These are phyloP conservation scores for Caenorhabditis panamensis DNA, from an alignment of 2,888 invertebrate genomes.

Conservation along the genomic window DNA sequence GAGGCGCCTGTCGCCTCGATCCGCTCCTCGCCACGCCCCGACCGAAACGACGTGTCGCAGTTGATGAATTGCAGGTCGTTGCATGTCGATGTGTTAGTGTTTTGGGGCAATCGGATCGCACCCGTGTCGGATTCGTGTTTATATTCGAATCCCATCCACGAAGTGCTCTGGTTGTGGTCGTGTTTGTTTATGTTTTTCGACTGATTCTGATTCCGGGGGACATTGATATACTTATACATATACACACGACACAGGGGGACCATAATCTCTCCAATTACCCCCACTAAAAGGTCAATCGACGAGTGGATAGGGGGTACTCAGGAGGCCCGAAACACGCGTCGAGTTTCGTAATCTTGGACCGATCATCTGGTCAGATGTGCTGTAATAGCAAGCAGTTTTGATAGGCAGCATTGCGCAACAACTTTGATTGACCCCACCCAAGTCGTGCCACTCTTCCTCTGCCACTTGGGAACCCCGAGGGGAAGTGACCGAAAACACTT, in stretches of 20 bases:
- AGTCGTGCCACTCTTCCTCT: constrained; percentile 31
- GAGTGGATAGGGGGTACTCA: background rate
- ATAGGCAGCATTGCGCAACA: constrained; percentile 62
- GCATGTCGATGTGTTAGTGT: constrained; percentile 32
- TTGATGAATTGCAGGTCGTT: constrained; percentile 60
- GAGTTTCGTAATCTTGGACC: constrained; percentile 44
- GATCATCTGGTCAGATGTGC: constrained; percentile 53
- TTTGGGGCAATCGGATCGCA: constrained; percentile 29
- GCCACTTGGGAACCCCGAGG: background rate
- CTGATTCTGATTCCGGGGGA: background rate
- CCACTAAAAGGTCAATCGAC: constrained; percentile 25
- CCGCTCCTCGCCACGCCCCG: constrained; percentile 21
- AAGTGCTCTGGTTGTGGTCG: constrained; percentile 10
- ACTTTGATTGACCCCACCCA: constrained; percentile 52
- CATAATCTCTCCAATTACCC: constrained; percentile 42
- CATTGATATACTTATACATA: constrained; percentile 15
- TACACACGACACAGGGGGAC: constrained; percentile 15
- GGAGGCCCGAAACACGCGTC: constrained; percentile 52
- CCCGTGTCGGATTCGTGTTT: constrained; percentile 26
- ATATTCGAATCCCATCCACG: no score
- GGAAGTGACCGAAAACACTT: constrained; percentile 47
- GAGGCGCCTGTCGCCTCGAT: constrained; percentile 32
- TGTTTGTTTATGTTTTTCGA: constrained; percentile 26
- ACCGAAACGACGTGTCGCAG: constrained; percentile 56
- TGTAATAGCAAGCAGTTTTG: constrained; percentile 59